phyloP scores from a whole-genome alignment of 2,888 invertebrate genomes.

The Alsophila aescularia region DNA sequence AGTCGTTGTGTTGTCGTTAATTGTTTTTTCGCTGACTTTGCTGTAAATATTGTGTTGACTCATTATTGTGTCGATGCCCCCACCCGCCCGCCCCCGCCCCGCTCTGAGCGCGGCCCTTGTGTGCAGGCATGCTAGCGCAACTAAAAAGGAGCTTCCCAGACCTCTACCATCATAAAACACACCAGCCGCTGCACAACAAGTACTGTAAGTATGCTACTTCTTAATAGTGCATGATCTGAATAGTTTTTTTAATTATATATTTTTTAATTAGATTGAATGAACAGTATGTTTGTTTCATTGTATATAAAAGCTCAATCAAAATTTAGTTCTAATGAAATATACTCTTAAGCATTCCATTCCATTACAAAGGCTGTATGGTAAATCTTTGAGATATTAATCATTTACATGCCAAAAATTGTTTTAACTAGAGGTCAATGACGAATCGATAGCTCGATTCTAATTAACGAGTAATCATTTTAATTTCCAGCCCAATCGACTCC shows the following conservation, averaged over 20 bases:
- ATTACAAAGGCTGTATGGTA: no score
- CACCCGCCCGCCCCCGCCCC: slow-evolving; percentile 55
- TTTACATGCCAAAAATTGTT: neutral
- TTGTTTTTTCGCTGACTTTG: neutral
- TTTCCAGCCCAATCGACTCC: slow-evolving; percentile 86
- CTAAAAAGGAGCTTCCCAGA: slow-evolving; percentile 95
- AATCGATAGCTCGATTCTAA: neutral
- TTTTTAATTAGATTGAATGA: slow-evolving; percentile 18
- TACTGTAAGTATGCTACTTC: slow-evolving; percentile 82
- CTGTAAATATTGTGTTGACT: neutral
- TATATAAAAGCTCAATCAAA: slow-evolving; percentile 1
- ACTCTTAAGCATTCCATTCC: no score
- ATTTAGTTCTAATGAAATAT: no score
- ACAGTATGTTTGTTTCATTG: slow-evolving; percentile 2
- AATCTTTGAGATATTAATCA: neutral
- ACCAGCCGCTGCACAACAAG: slow-evolving; percentile 91
- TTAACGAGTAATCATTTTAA: slow-evolving; percentile 14
- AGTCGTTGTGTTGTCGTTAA: no score
- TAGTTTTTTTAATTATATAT: slow-evolving; percentile 34
- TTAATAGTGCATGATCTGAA: slow-evolving; percentile 64
- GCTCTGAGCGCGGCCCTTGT: slow-evolving; percentile 84
- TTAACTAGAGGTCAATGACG: neutral
- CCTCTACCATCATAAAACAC: slow-evolving; percentile 91
- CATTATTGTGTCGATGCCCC: slow-evolving; percentile 29
- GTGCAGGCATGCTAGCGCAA: slow-evolving; percentile 94